These are phyloP conservation scores for Scaptomyza tumidula DNA, from an alignment of 2,888 invertebrate species.

Conservation along the genomic window DNA sequence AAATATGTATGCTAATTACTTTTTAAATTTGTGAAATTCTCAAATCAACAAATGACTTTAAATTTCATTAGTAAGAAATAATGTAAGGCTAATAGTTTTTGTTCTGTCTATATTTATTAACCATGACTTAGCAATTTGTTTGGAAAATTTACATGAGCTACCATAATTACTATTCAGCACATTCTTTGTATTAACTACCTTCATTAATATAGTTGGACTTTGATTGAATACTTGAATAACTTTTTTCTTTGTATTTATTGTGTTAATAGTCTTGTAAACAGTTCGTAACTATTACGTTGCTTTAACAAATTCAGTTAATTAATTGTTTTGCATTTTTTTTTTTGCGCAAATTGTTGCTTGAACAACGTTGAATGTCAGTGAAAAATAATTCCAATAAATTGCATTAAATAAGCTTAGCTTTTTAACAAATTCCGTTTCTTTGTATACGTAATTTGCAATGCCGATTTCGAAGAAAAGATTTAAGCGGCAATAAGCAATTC, in stretches of 20 bases:
- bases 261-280: not conserved
- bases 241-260: not conserved
- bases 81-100: not conserved
- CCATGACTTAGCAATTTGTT: not conserved
- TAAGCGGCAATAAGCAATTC: not conserved
- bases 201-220: not conserved
- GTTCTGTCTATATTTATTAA: not conserved
- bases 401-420: constrained; percentile 6
- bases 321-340: not conserved
- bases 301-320: not conserved
- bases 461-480: not conserved
- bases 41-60: not conserved
- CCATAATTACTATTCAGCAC: constrained; percentile 6
- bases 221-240: not conserved
- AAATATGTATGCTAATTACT: not conserved
- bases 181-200: constrained; percentile 1
- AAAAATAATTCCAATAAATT: constrained; percentile 7
- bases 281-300: not conserved
- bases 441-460: not conserved
- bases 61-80: too few species aligned
- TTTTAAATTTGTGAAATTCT: not conserved
- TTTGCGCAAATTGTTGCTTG: not conserved
- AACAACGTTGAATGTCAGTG: not conserved
- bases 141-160: not conserved
- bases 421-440: not conserved